Percentiles rank a stretch among this genome's conserved stretches.
These are phyloP conservation scores for Serranus cabrilla DNA, from an alignment of 2,797 vertebrate genomes.

Conservation along the genomic window DNA sequence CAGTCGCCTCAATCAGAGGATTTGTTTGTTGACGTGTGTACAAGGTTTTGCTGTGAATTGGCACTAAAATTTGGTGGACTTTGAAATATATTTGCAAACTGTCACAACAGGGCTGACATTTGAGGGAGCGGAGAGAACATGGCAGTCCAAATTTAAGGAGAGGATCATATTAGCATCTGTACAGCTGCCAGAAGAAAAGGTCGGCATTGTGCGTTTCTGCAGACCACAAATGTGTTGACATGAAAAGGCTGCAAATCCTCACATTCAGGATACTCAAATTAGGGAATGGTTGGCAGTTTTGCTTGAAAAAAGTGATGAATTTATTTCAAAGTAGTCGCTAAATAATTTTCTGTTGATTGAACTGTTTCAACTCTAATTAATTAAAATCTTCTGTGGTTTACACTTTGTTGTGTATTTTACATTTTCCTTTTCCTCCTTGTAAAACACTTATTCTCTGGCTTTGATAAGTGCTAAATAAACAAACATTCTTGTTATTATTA, in stretches of 20 bases:
- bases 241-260: neutral
- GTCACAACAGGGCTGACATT: neutral
- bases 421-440: too few relatives aligned
- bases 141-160: neutral
- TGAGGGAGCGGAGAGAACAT: neutral
- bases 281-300: neutral
- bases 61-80: neutral
- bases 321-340: neutral
- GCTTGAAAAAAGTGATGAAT: neutral
- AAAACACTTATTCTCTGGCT: neutral
- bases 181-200: too few relatives aligned
- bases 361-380: neutral
- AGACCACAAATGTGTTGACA: too few relatives aligned
- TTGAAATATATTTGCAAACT: neutral
- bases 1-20: conserved; percentile 3
- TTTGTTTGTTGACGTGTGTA: neutral
- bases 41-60: neutral
- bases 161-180: neutral
- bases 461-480: neutral
- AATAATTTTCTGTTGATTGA: neutral
- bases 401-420: too few relatives aligned
- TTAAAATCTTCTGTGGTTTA: neutral
- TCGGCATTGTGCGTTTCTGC: too few relatives aligned
- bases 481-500: neutral
- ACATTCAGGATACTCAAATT: neutral